Evolutionary conservation across 2,113 vertebrate species (phyloP), one percentile per base, ranked within the genome.

Genomic region (Oryzias woworae): DNA sequence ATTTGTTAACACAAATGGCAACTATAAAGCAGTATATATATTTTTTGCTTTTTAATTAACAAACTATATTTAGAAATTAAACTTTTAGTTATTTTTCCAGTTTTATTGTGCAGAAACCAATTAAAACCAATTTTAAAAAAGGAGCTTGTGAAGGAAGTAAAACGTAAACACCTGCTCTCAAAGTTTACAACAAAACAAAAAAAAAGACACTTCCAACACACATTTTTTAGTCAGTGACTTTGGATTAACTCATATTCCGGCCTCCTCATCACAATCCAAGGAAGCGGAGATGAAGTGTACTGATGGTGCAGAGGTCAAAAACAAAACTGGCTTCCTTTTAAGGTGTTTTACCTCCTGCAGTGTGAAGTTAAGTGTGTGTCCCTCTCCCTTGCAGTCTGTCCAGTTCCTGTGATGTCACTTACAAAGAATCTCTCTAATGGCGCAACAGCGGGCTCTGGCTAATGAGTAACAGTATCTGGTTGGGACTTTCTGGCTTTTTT

Each of bases 391-490:
- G 20, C 18, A 0, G 28, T 54, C 17, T 43, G 73, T 76, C 77
- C 67, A 62, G 65, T 42, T 49, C 63, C 63, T 67, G 68, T 87
- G 68, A 89, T 72, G 85, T 90, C 84, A 87, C 47, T n/a, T 61
- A 73, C 74, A 28, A 86, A 76, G 76, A 89, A 86, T 89, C 81
- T 73, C 66, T 56, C 52, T 12, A 14, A 62, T 15, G 69, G 77
- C 10, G 65, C 80, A 55, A 75, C 62, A 54, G 16, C 60, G 49
- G 58, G 48, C 17, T 71, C 63, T 22, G 44, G 90, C 90, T 86
- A 89, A 91, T 92, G 67, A 86, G 63, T 87, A 71, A 89, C 82
- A 48, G n/a, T 72, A 26, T 77, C 44, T 78, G 48, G 82, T 66
- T 66, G 22, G 26, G 58, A 64, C 54, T 22, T 48, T 44, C 26